phyloP scores from a whole-genome alignment of 2,888 invertebrate genomes.

The Norana najaformis region DNA sequence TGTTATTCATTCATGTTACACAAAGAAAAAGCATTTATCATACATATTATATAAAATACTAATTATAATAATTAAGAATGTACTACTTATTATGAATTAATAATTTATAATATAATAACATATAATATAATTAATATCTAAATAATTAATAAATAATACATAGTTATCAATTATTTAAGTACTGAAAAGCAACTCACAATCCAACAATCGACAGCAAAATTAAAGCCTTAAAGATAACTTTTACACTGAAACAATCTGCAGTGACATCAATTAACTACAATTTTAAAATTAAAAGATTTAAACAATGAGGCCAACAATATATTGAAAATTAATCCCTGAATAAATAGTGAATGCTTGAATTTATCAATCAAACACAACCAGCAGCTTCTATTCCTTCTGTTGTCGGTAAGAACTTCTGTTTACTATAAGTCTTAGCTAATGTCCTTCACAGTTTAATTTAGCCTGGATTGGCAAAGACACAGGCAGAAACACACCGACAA shows the following conservation, averaged over 20 bases:
- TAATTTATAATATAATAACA: too few species aligned
- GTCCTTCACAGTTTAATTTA: background rate
- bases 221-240: background rate
- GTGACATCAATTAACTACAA: background rate
- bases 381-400: too few species aligned
- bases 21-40: background rate
- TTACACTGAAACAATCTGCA: background rate
- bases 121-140: too few species aligned
- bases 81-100: too few species aligned
- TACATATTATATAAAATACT: too few species aligned
- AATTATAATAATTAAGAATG: too few species aligned
- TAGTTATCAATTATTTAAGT: background rate
- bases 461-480: background rate
- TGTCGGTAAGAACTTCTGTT: background rate
- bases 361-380: too few species aligned
- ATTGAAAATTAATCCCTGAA: background rate
- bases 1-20: background rate
- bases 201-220: background rate
- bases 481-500: too few species aligned
- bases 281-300: background rate
- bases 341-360: background rate
- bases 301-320: background rate
- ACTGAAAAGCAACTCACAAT: background rate
- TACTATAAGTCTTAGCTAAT: background rate
- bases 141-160: background rate